Evolutionary conservation across 2,113 vertebrate genomes (phyloP).

Genomic region (Chionis minor): DNA sequence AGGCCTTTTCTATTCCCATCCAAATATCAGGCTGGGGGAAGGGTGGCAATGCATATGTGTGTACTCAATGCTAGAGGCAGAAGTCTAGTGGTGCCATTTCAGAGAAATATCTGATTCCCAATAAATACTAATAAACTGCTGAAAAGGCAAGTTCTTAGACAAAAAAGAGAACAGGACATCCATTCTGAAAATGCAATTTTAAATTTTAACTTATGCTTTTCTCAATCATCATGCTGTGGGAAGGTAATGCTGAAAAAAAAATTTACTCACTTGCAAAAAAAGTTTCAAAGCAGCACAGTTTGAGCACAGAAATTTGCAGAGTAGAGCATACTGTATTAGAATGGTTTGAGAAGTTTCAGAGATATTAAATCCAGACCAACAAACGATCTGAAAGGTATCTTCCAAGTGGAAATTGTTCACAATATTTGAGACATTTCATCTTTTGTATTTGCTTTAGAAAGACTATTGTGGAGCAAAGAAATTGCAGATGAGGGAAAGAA

Average conservation of each 20-base stretch:
- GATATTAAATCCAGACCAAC: background rate
- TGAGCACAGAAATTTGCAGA: background rate
- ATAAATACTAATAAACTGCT: background rate
- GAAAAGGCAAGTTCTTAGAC: background rate
- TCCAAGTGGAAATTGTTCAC: background rate
- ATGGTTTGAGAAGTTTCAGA: background rate
- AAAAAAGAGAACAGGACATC: background rate
- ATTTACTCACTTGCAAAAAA: background rate
- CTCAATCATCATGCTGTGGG: background rate
- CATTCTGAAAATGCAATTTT: background rate
- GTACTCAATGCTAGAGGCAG: background rate
- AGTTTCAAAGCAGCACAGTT: background rate
- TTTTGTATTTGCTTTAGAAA: background rate
- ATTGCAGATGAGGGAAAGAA: background rate
- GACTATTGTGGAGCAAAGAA: background rate
- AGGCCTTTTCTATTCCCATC: background rate
- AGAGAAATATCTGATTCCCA: background rate
- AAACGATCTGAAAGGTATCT: background rate
- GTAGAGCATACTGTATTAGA: background rate
- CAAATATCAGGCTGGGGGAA: background rate
- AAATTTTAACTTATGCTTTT: background rate
- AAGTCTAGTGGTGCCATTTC: background rate
- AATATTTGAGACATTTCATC: background rate
- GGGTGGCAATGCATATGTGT: fast-evolving
- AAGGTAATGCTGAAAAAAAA: background rate